Evolutionary conservation across 1,140 invertebrate species (phyloP), one percentile per base, ranked within the genome.

Genomic region (Leucophenga varia): DNA sequence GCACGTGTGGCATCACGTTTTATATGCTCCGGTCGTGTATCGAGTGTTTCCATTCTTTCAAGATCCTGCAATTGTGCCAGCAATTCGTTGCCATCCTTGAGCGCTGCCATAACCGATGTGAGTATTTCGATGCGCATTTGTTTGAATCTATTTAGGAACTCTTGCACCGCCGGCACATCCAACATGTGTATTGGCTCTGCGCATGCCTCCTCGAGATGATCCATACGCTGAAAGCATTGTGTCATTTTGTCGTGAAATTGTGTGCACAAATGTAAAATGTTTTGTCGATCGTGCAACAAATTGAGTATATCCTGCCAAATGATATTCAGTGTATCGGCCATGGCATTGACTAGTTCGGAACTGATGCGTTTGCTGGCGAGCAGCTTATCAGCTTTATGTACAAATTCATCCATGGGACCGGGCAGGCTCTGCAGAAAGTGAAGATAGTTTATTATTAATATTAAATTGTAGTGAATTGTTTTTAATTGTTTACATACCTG

Each of bases 281-380:
- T 80, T 59, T 86, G 86, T 36, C 92, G 79, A 41, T 85, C 80
- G 60, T 93, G 86, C 47, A 95, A 77, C 61, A 91, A 85, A 40
- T 79, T 79, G 65, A 93, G 89, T 32, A 95, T 85, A 67, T 93
- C 91, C 61, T 85, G 86, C 93, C 93, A 96, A 1, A 92, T 91
- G 52, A 86, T 81, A 32, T 87, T 87, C 22, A 96, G 77, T 14
- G 89, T 90, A 71, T 93, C 89, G 9, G 91, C 91, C 93, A 96
- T 95, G 2, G 91, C 91, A 41, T 88, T 85, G 67, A 94, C 93
- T 14, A 95, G 88, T 78, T 86, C 88, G 54, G 84, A 85, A 52
- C 85, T 80, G 10, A 87, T 85, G 59, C 82, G 83, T 67, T 94
- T 89, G 4, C 84, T 87, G 16, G 86, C 84, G 50, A 92, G 88